phyloP scores from a whole-genome alignment of 2,113 vertebrate species.

The Anguilla rostrata region DNA sequence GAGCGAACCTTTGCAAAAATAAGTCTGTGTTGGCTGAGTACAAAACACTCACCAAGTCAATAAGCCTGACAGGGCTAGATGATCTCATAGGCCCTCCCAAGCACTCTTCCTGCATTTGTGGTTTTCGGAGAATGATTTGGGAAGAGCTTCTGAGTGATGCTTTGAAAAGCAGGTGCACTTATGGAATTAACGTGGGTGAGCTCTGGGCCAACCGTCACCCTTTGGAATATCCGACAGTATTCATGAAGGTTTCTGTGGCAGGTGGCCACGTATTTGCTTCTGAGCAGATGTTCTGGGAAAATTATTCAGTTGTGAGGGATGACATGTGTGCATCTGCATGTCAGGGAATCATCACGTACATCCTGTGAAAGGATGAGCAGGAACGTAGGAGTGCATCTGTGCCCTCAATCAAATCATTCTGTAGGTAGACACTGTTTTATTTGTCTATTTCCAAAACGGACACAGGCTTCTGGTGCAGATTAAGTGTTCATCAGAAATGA shows the following conservation, averaged over 20 bases:
- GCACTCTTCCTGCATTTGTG: background rate
- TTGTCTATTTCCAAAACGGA: constrained; percentile 22
- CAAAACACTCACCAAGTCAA: background rate
- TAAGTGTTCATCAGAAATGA: background rate
- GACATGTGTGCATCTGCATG: constrained; percentile 41
- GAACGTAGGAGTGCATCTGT: background rate
- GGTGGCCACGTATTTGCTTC: background rate
- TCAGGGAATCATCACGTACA: constrained; percentile 41
- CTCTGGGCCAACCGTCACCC: background rate
- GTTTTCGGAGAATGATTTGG: background rate
- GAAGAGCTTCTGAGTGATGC: background rate
- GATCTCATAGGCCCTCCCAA: background rate
- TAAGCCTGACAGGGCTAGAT: background rate
- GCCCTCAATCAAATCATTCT: background rate
- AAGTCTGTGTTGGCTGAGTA: background rate
- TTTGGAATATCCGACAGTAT: background rate
- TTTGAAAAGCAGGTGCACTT: background rate
- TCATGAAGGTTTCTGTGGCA: background rate
- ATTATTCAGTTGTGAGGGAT: constrained; percentile 41
- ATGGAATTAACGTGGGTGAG: background rate
- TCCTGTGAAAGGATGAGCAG: constrained; percentile 39
- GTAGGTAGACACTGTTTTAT: background rate
- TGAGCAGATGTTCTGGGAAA: constrained; percentile 30
- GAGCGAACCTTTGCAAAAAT: background rate
- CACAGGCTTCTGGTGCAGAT: constrained; percentile 30